Evolutionary conservation across 2,797 vertebrate species (phyloP).

Genomic region (Chelonia mydas): DNA sequence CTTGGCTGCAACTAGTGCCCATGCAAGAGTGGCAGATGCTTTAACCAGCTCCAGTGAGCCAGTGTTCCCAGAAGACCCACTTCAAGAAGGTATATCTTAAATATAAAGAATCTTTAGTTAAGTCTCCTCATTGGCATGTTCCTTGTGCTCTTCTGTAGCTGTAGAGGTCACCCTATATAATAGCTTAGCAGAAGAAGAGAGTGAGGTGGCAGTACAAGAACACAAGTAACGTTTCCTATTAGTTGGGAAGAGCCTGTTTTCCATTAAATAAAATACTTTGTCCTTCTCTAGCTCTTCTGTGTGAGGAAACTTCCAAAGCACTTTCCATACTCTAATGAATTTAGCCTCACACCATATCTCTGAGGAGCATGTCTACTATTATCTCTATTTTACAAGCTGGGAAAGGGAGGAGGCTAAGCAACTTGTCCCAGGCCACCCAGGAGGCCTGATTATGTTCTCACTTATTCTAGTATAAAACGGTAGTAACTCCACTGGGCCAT

Average conservation of each 20-base stretch:
- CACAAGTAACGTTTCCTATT: background rate
- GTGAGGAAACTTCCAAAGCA: background rate
- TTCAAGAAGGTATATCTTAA: background rate
- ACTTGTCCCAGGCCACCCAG: background rate
- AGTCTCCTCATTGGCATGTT: background rate
- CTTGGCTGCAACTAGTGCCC: background rate
- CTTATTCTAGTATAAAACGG: background rate
- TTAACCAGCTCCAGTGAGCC: background rate
- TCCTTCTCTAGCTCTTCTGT: background rate
- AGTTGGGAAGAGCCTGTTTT: background rate
- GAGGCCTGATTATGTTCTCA: background rate
- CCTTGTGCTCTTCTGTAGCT: background rate
- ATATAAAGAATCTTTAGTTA: fast-evolving
- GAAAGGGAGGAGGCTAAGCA: background rate
- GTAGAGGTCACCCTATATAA: background rate
- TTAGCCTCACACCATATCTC: background rate
- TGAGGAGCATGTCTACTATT: background rate
- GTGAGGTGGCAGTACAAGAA: background rate
- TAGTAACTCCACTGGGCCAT: fast-evolving
- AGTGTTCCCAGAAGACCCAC: background rate
- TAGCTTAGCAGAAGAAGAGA: background rate
- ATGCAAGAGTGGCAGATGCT: background rate
- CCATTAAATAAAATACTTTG: background rate
- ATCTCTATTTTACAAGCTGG: background rate
- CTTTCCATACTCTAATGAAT: background rate